phyloP scores from a whole-genome alignment of 2,113 vertebrate genomes.

The Saguinus midas region DNA sequence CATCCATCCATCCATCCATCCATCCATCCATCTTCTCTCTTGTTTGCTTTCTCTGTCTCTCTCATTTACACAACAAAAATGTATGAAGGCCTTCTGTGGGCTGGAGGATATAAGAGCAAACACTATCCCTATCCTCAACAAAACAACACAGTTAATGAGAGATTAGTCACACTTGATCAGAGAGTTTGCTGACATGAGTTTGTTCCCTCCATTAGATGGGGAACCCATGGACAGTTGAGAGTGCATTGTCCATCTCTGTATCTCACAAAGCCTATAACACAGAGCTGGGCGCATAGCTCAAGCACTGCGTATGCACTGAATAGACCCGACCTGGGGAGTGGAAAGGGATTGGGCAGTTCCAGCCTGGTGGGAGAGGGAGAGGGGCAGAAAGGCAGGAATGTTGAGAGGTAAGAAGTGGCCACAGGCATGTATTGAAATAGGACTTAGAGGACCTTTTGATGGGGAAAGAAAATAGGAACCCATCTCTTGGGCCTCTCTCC shows the following conservation, averaged over 20 bases:
- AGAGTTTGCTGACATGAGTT: background rate
- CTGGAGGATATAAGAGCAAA: background rate
- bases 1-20: background rate
- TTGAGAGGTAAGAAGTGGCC: background rate
- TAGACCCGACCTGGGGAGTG: background rate
- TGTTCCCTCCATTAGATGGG: background rate
- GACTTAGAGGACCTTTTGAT: background rate
- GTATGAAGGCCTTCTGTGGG: background rate
- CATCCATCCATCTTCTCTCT: too few relatives aligned
- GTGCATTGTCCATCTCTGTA: rapidly evolving
- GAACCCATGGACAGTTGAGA: background rate
- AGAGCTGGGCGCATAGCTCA: background rate
- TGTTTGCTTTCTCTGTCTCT: background rate
- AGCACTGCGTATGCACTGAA: background rate
- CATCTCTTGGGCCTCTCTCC: background rate
- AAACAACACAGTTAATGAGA: background rate
- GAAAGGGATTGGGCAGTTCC: too few relatives aligned
- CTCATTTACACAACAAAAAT: background rate
- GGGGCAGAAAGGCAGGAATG: background rate
- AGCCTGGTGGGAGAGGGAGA: background rate
- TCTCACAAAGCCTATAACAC: too few relatives aligned
- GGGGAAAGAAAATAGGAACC: background rate
- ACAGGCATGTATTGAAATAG: background rate
- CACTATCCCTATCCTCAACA: background rate
- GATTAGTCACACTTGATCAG: background rate